Evolutionary conservation across 2,113 vertebrate species (phyloP).

Genomic region (Chionodraco myersi): DNA sequence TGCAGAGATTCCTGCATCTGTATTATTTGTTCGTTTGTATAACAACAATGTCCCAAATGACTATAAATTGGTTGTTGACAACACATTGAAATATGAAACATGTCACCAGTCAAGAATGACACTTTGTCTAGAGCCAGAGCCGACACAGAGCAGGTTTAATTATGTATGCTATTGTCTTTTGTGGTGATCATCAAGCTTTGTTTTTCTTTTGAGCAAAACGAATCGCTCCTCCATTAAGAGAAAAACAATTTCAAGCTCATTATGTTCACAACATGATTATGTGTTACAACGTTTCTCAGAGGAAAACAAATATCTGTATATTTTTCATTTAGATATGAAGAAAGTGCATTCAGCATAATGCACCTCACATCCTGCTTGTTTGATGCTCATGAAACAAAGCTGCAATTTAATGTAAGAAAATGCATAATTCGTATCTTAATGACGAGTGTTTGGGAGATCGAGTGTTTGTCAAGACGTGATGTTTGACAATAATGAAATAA

Average conservation of each 20-base stretch:
- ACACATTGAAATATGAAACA: neutral
- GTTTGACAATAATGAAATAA: neutral
- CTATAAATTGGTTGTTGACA: neutral
- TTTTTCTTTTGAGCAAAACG: conserved; percentile 15
- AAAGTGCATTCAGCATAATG: neutral
- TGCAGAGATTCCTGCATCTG: neutral
- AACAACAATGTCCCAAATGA: neutral
- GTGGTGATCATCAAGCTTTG: conserved; percentile 1
- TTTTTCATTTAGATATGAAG: neutral
- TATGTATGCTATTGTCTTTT: conserved; percentile 8
- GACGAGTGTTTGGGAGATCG: neutral
- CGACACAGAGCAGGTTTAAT: neutral
- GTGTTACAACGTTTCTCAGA: conserved; percentile 13
- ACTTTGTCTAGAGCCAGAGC: neutral
- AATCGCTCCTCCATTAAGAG: conserved; percentile 25
- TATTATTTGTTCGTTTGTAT: neutral
- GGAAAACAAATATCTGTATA: neutral
- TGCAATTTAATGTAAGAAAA: neutral
- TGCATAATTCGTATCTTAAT: neutral
- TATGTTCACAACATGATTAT: conserved; percentile 5
- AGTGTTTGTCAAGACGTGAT: neutral
- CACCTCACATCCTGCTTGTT: neutral
- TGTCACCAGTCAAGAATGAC: neutral
- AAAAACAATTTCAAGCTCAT: conserved; percentile 34
- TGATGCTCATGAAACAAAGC: neutral